Evolutionary conservation across 2,797 vertebrate genomes (phyloP), one percentile per base, ranked within the genome.

Genomic region (Neoniphon sammara): DNA sequence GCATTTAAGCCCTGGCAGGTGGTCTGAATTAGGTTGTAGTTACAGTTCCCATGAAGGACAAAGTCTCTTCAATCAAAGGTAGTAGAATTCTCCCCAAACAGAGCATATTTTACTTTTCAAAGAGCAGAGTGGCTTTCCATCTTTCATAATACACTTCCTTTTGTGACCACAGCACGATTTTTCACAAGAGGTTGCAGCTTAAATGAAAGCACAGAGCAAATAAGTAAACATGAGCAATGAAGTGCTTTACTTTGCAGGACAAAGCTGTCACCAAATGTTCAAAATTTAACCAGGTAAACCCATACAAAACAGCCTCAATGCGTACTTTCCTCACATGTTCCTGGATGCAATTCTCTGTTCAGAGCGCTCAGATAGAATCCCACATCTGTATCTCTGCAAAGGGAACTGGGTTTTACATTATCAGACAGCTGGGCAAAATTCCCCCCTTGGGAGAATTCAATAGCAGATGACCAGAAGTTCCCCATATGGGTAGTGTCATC

Each of bases 11-110:
- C 66, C 23, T 30, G 55, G 46, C 75, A 85, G 53, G 55, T 62
- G 17, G 74, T 85, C 42, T 85, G 58, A 72, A 80, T 59, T 21
- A 86, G 70, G 52, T 72, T 83, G 46, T 73, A 80, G 61, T 76
- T 75, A 73, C 67, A 70, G 64, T 66, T 78, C 60, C 73, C 72
- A 14, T 75, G 73, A 20, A 84, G 52, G 36, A 78, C 68, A 60
- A 77, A 71, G 62, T 68, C 42, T 76, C 61, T 52, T 72, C 74
- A 75, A 31, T 77, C 46, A 76, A 87, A 90, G 39, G 60, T 74
- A 78, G 20, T 73, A 85, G 25, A 73, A 80, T 21, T 74, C 70
- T 21, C 68, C 74, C 70, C 78, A 77, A 1, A 44, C 64, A 60
- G 75, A 76, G 66, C 78, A 83, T 27, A 83, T 61, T 69, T 86